Percentiles rank a stretch among this genome's conserved stretches.
Evolutionary conservation across 2,113 vertebrate species (phyloP).

Genomic region (Fulmarus glacialis): DNA sequence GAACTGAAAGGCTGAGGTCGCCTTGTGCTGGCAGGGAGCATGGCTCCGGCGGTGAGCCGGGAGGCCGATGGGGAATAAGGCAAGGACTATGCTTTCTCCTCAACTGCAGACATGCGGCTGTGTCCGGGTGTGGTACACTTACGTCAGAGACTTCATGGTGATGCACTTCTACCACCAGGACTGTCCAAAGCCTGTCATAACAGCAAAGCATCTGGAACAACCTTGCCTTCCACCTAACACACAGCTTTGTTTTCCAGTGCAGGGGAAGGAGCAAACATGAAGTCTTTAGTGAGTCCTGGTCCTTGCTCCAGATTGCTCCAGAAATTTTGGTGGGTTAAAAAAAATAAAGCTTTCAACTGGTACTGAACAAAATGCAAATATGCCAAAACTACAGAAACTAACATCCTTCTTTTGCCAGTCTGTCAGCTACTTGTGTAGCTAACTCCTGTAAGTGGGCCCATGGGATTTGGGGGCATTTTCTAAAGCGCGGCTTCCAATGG

Average conservation of each 20-base stretch:
- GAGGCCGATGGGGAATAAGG: neutral
- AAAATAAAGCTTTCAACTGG: neutral
- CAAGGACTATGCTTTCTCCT: neutral
- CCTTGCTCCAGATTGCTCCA: neutral
- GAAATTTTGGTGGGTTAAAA: neutral
- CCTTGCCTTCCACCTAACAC: neutral
- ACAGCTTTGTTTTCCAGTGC: neutral
- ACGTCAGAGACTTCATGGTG: neutral
- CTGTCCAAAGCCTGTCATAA: neutral
- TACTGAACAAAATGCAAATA: neutral
- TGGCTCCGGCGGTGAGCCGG: neutral
- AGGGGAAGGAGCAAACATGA: neutral
- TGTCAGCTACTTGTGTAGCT: neutral
- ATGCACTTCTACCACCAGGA: neutral
- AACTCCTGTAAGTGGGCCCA: neutral
- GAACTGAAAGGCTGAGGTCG: neutral
- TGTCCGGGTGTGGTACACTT: neutral
- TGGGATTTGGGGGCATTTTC: neutral
- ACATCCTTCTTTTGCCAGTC: neutral
- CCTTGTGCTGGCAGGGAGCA: accelerated
- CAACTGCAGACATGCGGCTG: neutral
- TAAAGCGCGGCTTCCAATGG: accelerated
- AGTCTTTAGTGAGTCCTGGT: neutral
- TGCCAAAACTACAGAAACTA: neutral
- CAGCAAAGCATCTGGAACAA: neutral